Evolutionary conservation across 2,113 vertebrate genomes (phyloP).

Genomic region (Oxyruncus cristatus): DNA sequence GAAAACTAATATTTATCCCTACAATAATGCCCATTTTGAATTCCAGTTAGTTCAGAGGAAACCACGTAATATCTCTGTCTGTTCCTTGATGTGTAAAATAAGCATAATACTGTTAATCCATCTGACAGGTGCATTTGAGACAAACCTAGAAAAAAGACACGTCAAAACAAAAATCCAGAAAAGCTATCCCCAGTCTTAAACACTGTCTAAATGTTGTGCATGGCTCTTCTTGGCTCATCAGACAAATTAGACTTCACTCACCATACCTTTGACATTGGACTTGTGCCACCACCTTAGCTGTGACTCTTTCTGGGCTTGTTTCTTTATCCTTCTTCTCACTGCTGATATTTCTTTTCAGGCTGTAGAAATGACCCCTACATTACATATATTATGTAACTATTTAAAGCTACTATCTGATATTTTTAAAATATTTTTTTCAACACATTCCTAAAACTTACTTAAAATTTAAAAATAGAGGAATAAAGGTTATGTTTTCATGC

Average conservation of each 20-base stretch:
- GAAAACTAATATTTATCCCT: not conserved
- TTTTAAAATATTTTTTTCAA: not conserved
- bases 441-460: not conserved
- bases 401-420: not conserved
- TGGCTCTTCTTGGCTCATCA: not conserved
- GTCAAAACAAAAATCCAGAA: not conserved
- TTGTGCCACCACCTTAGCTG: not conserved
- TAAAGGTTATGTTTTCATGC: not conserved
- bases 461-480: not conserved
- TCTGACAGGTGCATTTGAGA: not conserved
- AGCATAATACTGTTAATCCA: not conserved
- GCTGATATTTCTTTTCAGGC: not conserved
- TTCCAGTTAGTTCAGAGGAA: not conserved
- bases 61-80: not conserved
- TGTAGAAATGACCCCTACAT: not conserved
- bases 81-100: not conserved
- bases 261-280: not conserved
- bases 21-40: not conserved
- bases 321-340: not conserved
- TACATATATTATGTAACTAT: not conserved
- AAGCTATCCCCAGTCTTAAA: not conserved
- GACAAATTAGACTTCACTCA: not conserved
- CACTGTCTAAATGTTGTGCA: accelerated
- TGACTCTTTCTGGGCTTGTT: not conserved
- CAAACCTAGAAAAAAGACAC: not conserved